Percentiles rank a stretch among this genome's conserved stretches.
phyloP scores from a whole-genome alignment of 2,888 invertebrate genomes.

The Linnaemya tessellans region DNA sequence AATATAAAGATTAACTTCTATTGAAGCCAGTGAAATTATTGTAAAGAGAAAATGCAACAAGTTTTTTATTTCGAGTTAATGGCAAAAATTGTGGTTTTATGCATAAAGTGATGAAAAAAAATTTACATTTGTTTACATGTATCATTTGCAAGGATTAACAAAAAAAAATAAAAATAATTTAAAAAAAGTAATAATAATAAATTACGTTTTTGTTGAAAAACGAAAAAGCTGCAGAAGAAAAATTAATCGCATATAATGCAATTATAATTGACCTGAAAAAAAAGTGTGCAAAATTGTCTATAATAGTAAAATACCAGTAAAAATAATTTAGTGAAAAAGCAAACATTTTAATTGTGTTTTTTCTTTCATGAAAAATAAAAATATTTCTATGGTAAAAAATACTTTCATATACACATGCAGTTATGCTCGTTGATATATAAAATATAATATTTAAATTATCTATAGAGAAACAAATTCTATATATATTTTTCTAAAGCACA shows the following conservation, averaged over 20 bases:
- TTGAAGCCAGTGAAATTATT: not conserved
- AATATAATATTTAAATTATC: not conserved
- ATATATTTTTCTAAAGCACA: not conserved
- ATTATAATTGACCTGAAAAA: slow-evolving; percentile 68
- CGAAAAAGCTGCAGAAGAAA: slow-evolving; percentile 18
- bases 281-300: slow-evolving; percentile 27
- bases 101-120: slow-evolving; percentile 18
- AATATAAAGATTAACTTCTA: slow-evolving; percentile 12
- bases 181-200: slow-evolving; percentile 18
- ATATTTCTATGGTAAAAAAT: slow-evolving; percentile 7
- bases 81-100: slow-evolving; percentile 6
- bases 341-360: slow-evolving; percentile 18
- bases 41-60: slow-evolving; percentile 55
- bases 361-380: not conserved
- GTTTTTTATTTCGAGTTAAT: slow-evolving; percentile 39
- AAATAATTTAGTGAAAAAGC: slow-evolving; percentile 2
- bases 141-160: slow-evolving; percentile 25
- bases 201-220: not conserved
- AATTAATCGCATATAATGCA: slow-evolving; percentile 59
- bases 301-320: slow-evolving; percentile 14
- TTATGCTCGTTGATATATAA: not conserved
- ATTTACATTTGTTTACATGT: slow-evolving; percentile 24
- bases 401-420: not conserved
- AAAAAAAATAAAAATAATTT: slow-evolving; percentile 26
- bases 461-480: not conserved